Conservation (phyloP, 2,113 vertebrate species). For the Chlamydotis undulata region DNA sequence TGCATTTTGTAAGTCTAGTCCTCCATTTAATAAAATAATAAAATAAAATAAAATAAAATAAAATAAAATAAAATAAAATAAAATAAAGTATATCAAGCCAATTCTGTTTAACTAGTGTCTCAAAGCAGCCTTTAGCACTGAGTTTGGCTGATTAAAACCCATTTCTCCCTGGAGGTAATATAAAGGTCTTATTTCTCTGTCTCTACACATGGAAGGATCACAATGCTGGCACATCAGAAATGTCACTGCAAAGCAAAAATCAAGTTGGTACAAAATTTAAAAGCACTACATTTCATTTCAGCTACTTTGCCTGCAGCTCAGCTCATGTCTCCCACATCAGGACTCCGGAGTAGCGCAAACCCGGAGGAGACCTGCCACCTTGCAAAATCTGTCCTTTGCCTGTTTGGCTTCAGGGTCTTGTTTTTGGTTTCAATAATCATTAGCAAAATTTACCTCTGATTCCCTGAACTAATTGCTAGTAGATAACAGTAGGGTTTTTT, state of each 20-base stretch:
- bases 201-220: neutral
- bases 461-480: neutral
- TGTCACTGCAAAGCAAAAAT: conserved; percentile 2
- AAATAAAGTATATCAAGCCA: neutral
- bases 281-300: neutral
- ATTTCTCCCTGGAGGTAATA: neutral
- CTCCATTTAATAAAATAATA: neutral
- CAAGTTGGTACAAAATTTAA: neutral
- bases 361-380: neutral
- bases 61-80: neutral
- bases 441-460: neutral
- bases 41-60: neutral
- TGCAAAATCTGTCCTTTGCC: neutral
- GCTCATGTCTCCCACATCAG: neutral
- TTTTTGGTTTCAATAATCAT: neutral
- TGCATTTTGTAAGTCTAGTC: neutral
- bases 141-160: neutral
- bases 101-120: neutral
- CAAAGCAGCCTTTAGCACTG: neutral
- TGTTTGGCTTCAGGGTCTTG: neutral
- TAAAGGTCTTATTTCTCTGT: neutral
- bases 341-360: neutral
- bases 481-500: neutral
- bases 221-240: neutral
- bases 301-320: neutral